A percentile compares a stretch with the other conserved stretches of the same genome.
phyloP scores from a whole-genome alignment of 2,888 invertebrate genomes.

The Stenichneumon culpator region DNA sequence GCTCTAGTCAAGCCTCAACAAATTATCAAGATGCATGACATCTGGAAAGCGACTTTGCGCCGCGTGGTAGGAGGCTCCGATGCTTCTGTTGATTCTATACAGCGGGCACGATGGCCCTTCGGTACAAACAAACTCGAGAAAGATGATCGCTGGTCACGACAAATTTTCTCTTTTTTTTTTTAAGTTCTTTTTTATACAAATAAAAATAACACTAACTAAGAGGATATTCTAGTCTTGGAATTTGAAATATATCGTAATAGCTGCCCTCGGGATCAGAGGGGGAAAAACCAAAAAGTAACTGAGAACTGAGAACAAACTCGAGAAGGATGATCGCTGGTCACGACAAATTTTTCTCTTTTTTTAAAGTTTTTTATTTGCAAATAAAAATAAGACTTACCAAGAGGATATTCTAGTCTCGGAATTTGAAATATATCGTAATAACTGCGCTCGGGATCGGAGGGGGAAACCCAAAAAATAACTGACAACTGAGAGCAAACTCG shows the following conservation, averaged over 20 bases:
- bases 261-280: background rate
- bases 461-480: background rate
- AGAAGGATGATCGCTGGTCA: conserved; percentile 62
- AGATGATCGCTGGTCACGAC: conserved; percentile 59
- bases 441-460: background rate
- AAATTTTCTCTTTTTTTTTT: too few relatives aligned
- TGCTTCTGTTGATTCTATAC: conserved; percentile 44
- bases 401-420: background rate
- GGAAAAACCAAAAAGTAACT: background rate
- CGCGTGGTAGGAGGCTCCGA: conserved; percentile 1
- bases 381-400: background rate
- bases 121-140: conserved; percentile 41
- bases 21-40: conserved; percentile 69
- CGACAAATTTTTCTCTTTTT: background rate
- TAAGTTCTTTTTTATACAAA: background rate
- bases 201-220: background rate
- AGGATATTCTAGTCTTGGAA: conserved; percentile 5
- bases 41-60: conserved; percentile 36
- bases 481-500: conserved; percentile 4
- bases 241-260: conserved; percentile 32
- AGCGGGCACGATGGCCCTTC: conserved; percentile 14
- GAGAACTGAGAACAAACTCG: conserved; percentile 3
- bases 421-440: conserved; percentile 32
- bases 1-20: conserved; percentile 55
- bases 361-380: background rate